These are phyloP conservation scores for Escarpia spicata DNA, from an alignment of 2,888 invertebrate genomes.

Conservation along the genomic window DNA sequence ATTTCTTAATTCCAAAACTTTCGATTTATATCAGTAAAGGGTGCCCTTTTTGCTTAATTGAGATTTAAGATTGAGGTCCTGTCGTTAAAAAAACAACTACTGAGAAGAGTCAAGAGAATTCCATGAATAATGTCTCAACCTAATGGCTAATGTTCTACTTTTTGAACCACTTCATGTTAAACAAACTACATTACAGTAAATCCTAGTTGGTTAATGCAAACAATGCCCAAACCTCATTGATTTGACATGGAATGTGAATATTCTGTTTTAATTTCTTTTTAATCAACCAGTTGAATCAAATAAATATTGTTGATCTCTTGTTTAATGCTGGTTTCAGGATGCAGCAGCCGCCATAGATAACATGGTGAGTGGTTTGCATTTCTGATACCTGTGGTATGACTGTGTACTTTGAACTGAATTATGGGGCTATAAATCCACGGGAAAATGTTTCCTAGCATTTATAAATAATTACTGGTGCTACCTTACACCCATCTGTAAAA, in stretches of 20 bases:
- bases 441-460: no score
- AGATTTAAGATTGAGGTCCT: no score
- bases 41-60: no score
- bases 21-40: no score
- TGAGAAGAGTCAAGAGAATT: no score
- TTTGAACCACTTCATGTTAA: background rate
- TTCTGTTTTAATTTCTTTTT: background rate
- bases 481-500: background rate
- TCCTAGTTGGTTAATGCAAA: background rate
- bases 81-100: no score
- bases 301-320: constrained; percentile 22
- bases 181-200: background rate
- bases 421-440: background rate
- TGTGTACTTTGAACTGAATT: background rate
- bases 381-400: background rate
- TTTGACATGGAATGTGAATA: constrained; percentile 5
- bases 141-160: background rate
- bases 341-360: constrained; percentile 99
- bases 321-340: constrained; percentile 70
- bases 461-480: no score
- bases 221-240: background rate
- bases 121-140: no score
- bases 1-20: no score
- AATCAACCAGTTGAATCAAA: background rate
- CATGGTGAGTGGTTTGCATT: constrained; percentile 77